Conservation (phyloP, 2,888 invertebrate genomes). For the Cordilura impudica region DNA sequence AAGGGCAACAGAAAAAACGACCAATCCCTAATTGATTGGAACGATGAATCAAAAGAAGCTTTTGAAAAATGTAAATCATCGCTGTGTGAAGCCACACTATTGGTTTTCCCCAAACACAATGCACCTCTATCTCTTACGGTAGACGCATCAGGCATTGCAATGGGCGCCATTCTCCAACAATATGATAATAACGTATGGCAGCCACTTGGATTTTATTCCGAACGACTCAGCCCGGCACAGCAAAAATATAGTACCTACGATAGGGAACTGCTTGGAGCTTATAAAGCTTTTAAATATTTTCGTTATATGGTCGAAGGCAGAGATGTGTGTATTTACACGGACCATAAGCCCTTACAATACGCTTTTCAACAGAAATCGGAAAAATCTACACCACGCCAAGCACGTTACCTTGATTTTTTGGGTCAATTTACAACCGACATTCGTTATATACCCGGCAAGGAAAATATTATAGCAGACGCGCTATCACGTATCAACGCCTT, state of each 20-base stretch:
- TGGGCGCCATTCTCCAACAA: slow-evolving; percentile 33
- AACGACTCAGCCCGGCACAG: slow-evolving; percentile 33
- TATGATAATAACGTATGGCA: slow-evolving; percentile 23
- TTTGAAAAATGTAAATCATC: slow-evolving; percentile 7
- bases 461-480: slow-evolving; percentile 34
- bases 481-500: slow-evolving; percentile 56
- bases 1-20: too few species aligned
- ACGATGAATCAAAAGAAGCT: neutral
- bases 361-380: slow-evolving; percentile 69
- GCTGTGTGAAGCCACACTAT: slow-evolving; percentile 14
- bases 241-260: slow-evolving; percentile 44
- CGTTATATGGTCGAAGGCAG: slow-evolving; percentile 72
- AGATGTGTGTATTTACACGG: slow-evolving; percentile 68
- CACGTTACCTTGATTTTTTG: slow-evolving; percentile 19
- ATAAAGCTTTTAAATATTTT: slow-evolving; percentile 50
- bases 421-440: slow-evolving; percentile 43
- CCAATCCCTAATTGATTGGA: too few species aligned
- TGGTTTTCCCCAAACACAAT: slow-evolving; percentile 39
- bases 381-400: slow-evolving; percentile 60
- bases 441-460: slow-evolving; percentile 32
- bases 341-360: slow-evolving; percentile 72
- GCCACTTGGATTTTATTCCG: slow-evolving; percentile 33
- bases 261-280: slow-evolving; percentile 35
- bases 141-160: slow-evolving; percentile 16
- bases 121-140: slow-evolving; percentile 1